Conservation (phyloP, 2,113 vertebrate genomes). For the Hiodon tergisus region DNA sequence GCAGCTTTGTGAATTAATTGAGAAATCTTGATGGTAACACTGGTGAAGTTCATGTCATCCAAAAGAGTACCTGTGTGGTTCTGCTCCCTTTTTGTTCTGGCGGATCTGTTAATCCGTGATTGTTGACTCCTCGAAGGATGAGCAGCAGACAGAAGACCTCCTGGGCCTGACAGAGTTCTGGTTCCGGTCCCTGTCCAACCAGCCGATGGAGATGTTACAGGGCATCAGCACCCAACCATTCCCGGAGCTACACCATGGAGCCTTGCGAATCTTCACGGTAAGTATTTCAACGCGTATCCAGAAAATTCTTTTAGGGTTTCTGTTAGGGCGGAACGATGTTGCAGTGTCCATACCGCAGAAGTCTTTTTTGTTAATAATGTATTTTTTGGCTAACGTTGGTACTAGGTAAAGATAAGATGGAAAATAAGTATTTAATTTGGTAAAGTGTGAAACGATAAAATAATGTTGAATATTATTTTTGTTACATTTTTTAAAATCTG, state of each 20-base stretch:
- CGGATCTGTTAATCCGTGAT: no score
- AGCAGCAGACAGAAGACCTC: slow-evolving; percentile 91
- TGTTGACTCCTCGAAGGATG: slow-evolving; percentile 56
- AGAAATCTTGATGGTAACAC: no score
- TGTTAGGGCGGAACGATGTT: background rate
- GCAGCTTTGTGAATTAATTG: no score
- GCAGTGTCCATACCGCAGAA: no score
- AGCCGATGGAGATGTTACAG: slow-evolving; percentile 79
- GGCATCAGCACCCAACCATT: slow-evolving; percentile 88
- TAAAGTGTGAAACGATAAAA: no score
- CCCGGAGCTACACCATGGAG: slow-evolving; percentile 83
- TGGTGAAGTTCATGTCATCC: no score
- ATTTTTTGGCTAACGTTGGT: background rate
- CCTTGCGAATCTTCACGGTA: slow-evolving; percentile 81
- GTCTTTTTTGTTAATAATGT: background rate
- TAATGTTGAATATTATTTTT: no score
- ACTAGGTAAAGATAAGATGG: no score
- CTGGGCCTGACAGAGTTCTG: slow-evolving; percentile 83
- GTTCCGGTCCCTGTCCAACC: slow-evolving; percentile 74
- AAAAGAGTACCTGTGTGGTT: no score
- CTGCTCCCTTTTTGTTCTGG: background rate
- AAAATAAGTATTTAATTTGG: no score
- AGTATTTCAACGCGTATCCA: slow-evolving; percentile 33
- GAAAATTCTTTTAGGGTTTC: background rate
- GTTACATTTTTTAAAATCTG: no score